These are phyloP conservation scores for Pholis gunnellus DNA, from an alignment of 2,113 vertebrate species.

Conservation along the genomic window DNA sequence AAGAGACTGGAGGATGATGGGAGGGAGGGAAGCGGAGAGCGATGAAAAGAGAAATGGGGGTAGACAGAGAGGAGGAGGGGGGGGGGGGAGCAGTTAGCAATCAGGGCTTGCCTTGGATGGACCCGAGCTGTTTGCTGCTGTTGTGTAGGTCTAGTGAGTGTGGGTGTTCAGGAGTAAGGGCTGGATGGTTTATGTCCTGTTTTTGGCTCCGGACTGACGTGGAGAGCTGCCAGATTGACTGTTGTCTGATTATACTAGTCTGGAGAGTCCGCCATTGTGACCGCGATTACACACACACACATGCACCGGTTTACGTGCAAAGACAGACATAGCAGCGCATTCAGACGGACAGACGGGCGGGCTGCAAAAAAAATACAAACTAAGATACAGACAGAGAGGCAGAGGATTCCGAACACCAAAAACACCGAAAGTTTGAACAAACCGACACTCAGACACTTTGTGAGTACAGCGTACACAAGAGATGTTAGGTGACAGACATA, in stretches of 20 bases:
- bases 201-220: constrained; percentile 67
- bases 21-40: constrained; percentile 52
- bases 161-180: constrained; percentile 54
- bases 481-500: constrained; percentile 75
- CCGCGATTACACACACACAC: constrained; percentile 49
- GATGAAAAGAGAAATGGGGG: constrained; percentile 67
- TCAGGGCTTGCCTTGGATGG: constrained; percentile 39
- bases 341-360: neutral
- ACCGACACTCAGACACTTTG: constrained; percentile 31
- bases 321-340: constrained; percentile 24
- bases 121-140: constrained; percentile 50
- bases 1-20: constrained; percentile 75
- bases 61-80: constrained; percentile 52
- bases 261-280: constrained; percentile 66
- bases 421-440: constrained; percentile 47
- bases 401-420: constrained; percentile 3
- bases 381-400: constrained; percentile 1
- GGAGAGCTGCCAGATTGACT: constrained; percentile 72
- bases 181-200: constrained; percentile 66
- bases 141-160: constrained; percentile 64
- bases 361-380: constrained; percentile 9
- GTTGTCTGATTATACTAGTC: constrained; percentile 75
- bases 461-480: constrained; percentile 54
- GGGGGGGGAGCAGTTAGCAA: constrained; percentile 52
- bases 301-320: constrained; percentile 27